Conservation (phyloP, 2,113 vertebrate species). For the Oryzias woworae region DNA sequence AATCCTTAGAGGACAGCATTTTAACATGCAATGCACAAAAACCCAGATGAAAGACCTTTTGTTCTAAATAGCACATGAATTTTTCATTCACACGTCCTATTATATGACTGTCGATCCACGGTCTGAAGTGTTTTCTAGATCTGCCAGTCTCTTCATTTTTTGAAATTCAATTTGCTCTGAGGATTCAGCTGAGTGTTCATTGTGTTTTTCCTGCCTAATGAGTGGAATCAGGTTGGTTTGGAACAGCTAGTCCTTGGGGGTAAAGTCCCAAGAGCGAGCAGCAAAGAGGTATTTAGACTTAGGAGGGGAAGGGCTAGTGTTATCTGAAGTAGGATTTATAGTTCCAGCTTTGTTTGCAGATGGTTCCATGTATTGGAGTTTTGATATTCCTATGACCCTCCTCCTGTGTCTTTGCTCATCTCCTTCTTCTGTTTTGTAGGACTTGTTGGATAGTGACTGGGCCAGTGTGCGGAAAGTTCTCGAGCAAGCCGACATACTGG, state of each 20-base stretch:
- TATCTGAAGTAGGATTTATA: conserved; percentile 15
- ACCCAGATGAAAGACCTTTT: conserved; percentile 44
- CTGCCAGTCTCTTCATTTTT: conserved; percentile 23
- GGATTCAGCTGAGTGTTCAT: conserved; percentile 20
- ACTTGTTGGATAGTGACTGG: conserved; percentile 92
- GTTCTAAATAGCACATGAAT: conserved; percentile 44
- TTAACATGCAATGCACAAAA: conserved; percentile 39
- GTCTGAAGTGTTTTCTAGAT: conserved; percentile 29
- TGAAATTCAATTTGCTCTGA: conserved; percentile 39
- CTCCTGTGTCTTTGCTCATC: conserved; percentile 3
- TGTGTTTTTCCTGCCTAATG: conserved; percentile 13
- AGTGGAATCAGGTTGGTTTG: conserved; percentile 43
- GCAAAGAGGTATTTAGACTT: conserved; percentile 31
- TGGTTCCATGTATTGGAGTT: background rate
- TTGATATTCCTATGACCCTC: background rate
- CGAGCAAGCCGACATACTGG: conserved; percentile 90
- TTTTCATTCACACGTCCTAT: conserved; percentile 32
- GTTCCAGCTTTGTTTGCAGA: background rate
- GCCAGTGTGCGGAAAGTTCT: conserved; percentile 87
- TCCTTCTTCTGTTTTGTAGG: conserved; percentile 73
- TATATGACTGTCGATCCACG: conserved; percentile 41
- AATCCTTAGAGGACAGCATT: conserved; percentile 38
- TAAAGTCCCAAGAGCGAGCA: conserved; percentile 28
- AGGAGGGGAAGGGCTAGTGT: conserved; percentile 26
- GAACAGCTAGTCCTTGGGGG: conserved; percentile 22